Base-by-base conservation (phyloP, 1,140 invertebrate genomes). In the Drosophila fuyamai region DNA sequence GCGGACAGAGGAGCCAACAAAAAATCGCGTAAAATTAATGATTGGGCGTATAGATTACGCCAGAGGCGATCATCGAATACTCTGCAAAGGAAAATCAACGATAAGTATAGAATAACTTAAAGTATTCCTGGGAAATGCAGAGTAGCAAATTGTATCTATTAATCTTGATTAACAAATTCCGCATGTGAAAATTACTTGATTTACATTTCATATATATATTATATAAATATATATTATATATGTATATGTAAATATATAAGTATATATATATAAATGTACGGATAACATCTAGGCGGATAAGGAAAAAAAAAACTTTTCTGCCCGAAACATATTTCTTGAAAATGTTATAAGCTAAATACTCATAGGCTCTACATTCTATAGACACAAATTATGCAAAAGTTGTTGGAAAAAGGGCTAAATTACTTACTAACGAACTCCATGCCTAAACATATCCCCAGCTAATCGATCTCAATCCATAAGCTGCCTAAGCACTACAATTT, bases 21-120 rank as follows among this genome's bases (percentile, higher is more conserved):
- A 73, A 73, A 72, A 71, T 72, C 13, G 56, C 56, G 46, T 60
- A 73, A 73, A 73, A 73, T 73, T 61, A 75, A 63, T 63, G 72
- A 75, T 75, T 74, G 71, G 71, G 68, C 67, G 68, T 61, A 55
- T 23, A 74, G 68, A 54, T 73, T 23, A 62, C 35, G 36, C 70
- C 50, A 9, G 38, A 50, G 50, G 50, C 51, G 57, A 62, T 41
- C 44, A 5, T 14, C 16, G 14, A 40, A 48, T 41, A 27, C 23
- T 44, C 44, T 60, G 8, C 9, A 43, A 8, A 36, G 23, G 40
- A 55, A 59, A 16, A 7, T 58, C 8, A 38, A 16, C 35, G 8
- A 47, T 32, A 40, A 38, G 12, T 48, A 10, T 32, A 16, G 8
- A 38, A 9, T 61, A 68, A 35, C 9, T 12, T 0, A 18, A 40